These are phyloP conservation scores for Oscheius sp. DNA, from an alignment of 2,888 invertebrate species.

Conservation along the genomic window DNA sequence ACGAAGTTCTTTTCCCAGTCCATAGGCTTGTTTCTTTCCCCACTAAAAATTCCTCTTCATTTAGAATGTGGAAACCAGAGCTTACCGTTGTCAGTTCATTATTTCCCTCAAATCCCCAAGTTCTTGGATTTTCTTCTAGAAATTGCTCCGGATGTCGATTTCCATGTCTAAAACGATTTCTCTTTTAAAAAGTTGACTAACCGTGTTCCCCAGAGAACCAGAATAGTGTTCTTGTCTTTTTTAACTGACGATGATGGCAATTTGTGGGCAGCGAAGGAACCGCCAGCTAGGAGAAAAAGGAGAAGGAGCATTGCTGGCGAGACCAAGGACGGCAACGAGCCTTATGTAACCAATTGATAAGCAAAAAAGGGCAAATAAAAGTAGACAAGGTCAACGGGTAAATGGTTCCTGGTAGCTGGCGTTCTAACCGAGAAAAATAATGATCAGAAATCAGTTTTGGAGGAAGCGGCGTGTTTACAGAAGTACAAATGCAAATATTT, in stretches of 20 bases:
- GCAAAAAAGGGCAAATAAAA: no score
- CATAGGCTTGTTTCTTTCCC: constrained; percentile 49
- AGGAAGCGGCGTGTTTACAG: no score
- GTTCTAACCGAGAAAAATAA: no score
- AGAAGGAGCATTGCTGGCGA: no score
- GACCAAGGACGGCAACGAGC: no score
- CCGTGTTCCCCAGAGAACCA: constrained; percentile 22
- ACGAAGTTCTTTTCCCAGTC: constrained; percentile 45
- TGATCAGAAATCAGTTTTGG: no score
- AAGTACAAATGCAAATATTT: no score
- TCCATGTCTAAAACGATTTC: constrained; percentile 38
- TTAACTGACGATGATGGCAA: constrained; percentile 3
- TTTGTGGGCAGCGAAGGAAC: no score
- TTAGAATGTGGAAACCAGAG: background rate
- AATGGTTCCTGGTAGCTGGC: no score
- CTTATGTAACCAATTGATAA: no score
- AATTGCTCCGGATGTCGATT: constrained; percentile 47
- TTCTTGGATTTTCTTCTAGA: constrained; percentile 32
- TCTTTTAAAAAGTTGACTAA: background rate
- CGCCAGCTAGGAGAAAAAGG: no score
- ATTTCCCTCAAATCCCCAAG: constrained; percentile 51
- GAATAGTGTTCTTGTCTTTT: constrained; percentile 15
- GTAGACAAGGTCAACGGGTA: no score
- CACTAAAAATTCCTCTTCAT: constrained; percentile 32
- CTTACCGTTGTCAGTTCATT: constrained; percentile 40